A percentile compares a stretch with the other conserved stretches of the same genome.
Conservation (phyloP, 2,888 invertebrate genomes). For the Meteorus colon region DNA sequence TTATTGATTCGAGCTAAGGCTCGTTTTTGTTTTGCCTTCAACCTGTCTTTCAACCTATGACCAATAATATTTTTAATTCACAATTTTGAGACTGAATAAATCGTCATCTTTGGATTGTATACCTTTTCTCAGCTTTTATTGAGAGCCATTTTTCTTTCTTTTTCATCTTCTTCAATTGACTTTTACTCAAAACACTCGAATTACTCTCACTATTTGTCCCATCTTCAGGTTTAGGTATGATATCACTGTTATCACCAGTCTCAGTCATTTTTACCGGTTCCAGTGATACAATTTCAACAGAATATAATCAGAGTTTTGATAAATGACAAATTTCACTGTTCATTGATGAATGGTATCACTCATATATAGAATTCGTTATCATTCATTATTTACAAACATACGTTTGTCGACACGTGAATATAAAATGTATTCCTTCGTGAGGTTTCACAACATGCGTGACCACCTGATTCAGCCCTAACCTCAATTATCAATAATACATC, state of each 20-base stretch:
- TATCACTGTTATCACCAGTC: neutral
- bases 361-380: too few species aligned
- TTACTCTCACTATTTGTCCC: slow-evolving; percentile 6
- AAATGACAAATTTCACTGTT: too few species aligned
- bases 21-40: slow-evolving; percentile 81
- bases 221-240: neutral
- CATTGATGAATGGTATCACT: too few species aligned
- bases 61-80: slow-evolving; percentile 15
- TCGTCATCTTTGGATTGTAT: slow-evolving; percentile 26
- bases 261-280: neutral
- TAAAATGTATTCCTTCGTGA: too few species aligned
- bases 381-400: too few species aligned
- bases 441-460: too few species aligned
- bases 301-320: neutral
- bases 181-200: slow-evolving; percentile 73
- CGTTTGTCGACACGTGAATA: too few species aligned
- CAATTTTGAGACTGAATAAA: neutral
- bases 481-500: too few species aligned
- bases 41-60: slow-evolving; percentile 79
- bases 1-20: slow-evolving; percentile 82
- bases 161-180: slow-evolving; percentile 80
- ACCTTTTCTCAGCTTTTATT: slow-evolving; percentile 81
- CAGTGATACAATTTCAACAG: neutral
- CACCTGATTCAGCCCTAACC: too few species aligned
- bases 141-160: slow-evolving; percentile 85